phyloP scores from a whole-genome alignment of 2,888 invertebrate genomes.

The Eudasyphora cyanicolor region DNA sequence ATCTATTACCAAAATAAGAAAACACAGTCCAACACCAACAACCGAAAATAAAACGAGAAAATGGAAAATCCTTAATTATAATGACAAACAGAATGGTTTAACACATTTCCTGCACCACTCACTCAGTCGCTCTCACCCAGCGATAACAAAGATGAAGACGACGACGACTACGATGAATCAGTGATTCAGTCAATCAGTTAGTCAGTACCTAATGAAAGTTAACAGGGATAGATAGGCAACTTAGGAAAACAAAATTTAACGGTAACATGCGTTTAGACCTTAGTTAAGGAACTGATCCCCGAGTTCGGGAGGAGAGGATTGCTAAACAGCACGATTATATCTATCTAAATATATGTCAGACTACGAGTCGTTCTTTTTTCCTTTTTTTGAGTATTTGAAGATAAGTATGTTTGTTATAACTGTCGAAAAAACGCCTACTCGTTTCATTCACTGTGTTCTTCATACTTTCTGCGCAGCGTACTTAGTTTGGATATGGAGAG shows the following conservation, averaged over 20 bases:
- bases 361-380: conserved; percentile 18
- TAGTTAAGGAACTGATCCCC: no score
- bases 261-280: conserved; percentile 13
- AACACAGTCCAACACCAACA: background rate
- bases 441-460: background rate
- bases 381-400: background rate
- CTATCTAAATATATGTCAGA: conserved; percentile 60
- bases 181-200: background rate
- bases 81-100: conserved; percentile 53
- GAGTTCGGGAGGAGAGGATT: background rate
- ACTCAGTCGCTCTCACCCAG: no score
- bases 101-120: conserved; percentile 42
- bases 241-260: background rate
- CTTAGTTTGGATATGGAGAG: background rate
- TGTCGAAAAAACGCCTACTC: conserved; percentile 62
- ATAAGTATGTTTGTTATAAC: conserved; percentile 54
- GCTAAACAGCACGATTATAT: conserved; percentile 57
- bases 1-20: conserved; percentile 12
- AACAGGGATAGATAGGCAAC: background rate
- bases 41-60: background rate
- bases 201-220: background rate
- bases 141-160: no score
- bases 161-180: no score
- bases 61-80: conserved; percentile 30
- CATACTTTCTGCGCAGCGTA: conserved; percentile 17